These are phyloP conservation scores for Heteromyza rotundicornis DNA, from an alignment of 2,888 invertebrate species.

Conservation along the genomic window DNA sequence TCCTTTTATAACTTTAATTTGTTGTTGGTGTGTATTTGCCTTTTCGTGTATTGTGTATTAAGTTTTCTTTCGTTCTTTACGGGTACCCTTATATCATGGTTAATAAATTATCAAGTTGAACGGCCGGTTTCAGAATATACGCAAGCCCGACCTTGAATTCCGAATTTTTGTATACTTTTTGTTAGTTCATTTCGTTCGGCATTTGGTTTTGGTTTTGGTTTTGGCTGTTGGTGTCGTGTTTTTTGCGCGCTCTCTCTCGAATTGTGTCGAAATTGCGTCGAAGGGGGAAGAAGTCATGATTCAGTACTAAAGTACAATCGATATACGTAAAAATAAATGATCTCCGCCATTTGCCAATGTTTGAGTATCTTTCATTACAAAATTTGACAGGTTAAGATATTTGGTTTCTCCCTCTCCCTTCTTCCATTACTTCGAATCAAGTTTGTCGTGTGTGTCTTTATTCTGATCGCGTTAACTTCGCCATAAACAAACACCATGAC, in stretches of 20 bases:
- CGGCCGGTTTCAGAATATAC: conserved; percentile 53
- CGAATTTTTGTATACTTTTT: conserved; percentile 29
- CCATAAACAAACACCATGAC: no score
- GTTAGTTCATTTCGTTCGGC: neutral
- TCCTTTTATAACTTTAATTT: no score
- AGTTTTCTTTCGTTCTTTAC: conserved; percentile 3
- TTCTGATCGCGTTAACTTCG: neutral
- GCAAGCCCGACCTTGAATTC: conserved; percentile 54
- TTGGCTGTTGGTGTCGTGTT: neutral
- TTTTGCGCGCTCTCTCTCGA: neutral
- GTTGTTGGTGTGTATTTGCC: no score
- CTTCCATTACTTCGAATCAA: no score
- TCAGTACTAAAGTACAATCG: no score
- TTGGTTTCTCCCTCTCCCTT: no score
- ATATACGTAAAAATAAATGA: no score
- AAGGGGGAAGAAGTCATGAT: no score
- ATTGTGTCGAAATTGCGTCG: neutral
- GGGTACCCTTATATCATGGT: conserved; percentile 41
- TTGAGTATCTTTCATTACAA: no score
- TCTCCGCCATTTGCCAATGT: no score
- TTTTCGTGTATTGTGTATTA: no score
- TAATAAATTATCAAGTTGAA: conserved; percentile 57
- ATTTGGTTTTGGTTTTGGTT: neutral
- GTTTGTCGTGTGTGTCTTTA: neutral
- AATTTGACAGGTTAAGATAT: no score